phyloP scores from a whole-genome alignment of 1,140 invertebrate genomes.

The Arion vulgaris region DNA sequence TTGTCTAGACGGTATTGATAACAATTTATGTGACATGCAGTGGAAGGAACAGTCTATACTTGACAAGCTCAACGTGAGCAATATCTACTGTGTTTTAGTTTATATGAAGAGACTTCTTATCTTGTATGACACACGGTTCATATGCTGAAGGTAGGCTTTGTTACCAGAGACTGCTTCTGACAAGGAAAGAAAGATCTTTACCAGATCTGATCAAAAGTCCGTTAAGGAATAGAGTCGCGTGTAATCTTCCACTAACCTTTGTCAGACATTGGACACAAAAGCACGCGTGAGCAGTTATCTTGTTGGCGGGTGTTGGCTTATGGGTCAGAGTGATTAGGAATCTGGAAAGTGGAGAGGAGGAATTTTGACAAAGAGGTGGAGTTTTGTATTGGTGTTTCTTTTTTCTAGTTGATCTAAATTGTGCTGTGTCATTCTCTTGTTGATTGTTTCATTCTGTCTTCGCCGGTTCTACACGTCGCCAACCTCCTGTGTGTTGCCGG shows the following conservation, averaged over 20 bases:
- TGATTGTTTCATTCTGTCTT: too few species aligned
- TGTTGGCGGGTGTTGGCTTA: neutral
- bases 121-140: neutral
- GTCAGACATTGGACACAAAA: slow-evolving; percentile 1
- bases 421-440: too few species aligned
- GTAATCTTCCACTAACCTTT: neutral
- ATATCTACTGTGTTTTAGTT: too few species aligned
- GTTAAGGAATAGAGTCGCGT: neutral
- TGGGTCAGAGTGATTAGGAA: neutral
- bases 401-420: too few species aligned
- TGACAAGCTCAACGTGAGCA: too few species aligned
- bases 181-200: neutral
- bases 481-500: too few species aligned
- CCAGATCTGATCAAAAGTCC: neutral
- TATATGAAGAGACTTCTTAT: too few species aligned
- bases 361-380: neutral
- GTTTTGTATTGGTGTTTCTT: too few species aligned
- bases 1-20: too few species aligned
- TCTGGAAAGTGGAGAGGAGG: neutral
- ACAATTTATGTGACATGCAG: too few species aligned
- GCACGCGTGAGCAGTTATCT: neutral
- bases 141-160: neutral
- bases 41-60: too few species aligned
- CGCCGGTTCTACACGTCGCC: too few species aligned
- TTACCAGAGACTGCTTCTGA: neutral